Evolutionary conservation across 2,113 vertebrate genomes (phyloP).

Genomic region (Falco punctatus): DNA sequence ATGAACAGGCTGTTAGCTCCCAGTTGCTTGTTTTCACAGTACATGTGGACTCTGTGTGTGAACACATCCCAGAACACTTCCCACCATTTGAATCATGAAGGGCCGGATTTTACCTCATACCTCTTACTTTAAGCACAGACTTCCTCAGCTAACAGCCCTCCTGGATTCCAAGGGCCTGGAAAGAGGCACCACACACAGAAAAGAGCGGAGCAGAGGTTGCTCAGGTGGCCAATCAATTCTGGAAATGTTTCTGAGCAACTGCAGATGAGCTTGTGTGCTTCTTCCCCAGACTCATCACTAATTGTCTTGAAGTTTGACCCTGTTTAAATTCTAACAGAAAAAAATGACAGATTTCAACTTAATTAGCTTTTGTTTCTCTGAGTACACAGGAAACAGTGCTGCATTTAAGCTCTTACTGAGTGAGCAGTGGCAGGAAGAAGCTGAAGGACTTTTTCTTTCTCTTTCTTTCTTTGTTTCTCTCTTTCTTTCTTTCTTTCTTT

Average conservation of each 20-base stretch:
- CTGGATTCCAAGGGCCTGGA: neutral
- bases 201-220: neutral
- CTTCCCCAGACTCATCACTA: conserved; percentile 21
- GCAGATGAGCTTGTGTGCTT: neutral
- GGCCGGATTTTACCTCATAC: conserved; percentile 19
- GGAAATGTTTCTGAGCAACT: conserved; percentile 10
- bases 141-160: conserved; percentile 39
- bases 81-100: neutral
- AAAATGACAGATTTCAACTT: conserved; percentile 64
- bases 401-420: neutral
- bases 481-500: neutral
- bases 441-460: neutral
- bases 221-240: neutral
- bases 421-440: neutral
- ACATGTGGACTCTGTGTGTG: neutral
- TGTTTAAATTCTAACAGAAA: conserved; percentile 43
- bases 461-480: neutral
- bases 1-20: conserved; percentile 29
- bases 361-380: conserved; percentile 56
- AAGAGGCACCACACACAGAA: neutral
- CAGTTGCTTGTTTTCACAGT: neutral
- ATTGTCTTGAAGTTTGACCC: conserved; percentile 56
- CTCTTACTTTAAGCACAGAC: conserved; percentile 19
- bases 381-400: neutral
- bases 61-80: conserved; percentile 32